Conservation (phyloP, 2,797 vertebrate species). For the Staurois parvus region DNA sequence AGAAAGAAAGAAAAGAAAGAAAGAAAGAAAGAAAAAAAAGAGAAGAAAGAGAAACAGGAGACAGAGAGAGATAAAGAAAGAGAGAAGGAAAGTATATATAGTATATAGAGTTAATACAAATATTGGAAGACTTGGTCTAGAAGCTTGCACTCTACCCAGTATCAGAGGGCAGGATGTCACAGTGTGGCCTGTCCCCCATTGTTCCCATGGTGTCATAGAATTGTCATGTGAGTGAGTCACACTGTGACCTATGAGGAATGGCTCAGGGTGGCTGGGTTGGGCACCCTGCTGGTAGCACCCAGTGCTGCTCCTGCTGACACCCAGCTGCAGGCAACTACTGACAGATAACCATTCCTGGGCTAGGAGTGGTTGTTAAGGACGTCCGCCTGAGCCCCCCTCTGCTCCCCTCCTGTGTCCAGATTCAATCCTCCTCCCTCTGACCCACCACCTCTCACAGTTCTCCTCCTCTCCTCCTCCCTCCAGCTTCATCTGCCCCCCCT, state of each 20-base stretch:
- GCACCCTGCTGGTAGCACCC: constrained; percentile 13
- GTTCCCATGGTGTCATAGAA: not conserved
- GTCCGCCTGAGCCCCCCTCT: not conserved
- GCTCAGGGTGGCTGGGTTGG: not conserved
- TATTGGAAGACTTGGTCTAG: not conserved
- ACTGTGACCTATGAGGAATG: not conserved
- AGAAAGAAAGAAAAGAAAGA: no score
- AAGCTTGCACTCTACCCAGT: not conserved
- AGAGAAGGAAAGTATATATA: no score
- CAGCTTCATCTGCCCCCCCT: accelerated
- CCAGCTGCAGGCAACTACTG: not conserved
- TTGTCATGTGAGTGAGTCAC: not conserved
- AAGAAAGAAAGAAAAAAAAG: no score
- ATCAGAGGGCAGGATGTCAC: not conserved
- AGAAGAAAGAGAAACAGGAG: no score
- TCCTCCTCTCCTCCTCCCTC: no score
- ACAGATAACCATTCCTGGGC: constrained; percentile 18
- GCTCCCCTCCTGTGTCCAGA: not conserved
- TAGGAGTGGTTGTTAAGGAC: constrained; percentile 54
- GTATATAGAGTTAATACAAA: no score
- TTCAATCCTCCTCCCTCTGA: not conserved
- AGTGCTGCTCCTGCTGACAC: not conserved
- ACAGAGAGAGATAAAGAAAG: no score
- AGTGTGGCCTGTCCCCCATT: not conserved
- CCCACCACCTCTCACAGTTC: not conserved